A percentile compares a stretch with the other conserved stretches of the same genome.
Evolutionary conservation across 2,113 vertebrate genomes (phyloP).

Genomic region (Otus sunia): DNA sequence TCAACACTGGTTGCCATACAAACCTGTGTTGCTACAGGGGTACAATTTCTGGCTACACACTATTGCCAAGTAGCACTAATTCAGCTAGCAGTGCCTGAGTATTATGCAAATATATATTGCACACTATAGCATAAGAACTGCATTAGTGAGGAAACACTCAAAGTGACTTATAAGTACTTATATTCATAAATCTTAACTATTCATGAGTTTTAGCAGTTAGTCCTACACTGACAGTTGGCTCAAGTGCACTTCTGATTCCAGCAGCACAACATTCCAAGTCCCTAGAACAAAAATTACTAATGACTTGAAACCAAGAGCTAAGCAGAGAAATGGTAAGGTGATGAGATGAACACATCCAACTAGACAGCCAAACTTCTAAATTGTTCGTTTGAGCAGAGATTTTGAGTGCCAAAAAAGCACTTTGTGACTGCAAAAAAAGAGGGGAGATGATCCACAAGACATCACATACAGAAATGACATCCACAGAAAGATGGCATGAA

Average conservation of each 20-base stretch:
- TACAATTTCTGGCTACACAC: background rate
- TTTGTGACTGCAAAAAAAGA: background rate
- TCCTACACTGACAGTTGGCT: background rate
- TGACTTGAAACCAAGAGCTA: background rate
- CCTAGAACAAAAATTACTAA: background rate
- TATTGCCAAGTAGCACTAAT: background rate
- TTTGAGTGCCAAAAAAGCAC: background rate
- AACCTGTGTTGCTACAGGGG: background rate
- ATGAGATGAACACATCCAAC: background rate
- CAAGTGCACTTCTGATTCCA: background rate
- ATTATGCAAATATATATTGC: background rate
- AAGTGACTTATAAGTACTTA: background rate
- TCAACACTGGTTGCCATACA: background rate
- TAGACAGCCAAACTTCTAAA: background rate
- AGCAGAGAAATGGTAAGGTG: background rate
- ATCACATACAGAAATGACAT: rapidly evolving
- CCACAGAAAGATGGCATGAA: background rate
- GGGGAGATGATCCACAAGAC: background rate
- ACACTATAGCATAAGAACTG: background rate
- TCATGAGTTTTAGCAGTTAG: background rate
- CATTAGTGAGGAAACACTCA: background rate
- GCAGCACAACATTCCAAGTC: background rate
- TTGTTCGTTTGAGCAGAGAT: rapidly evolving
- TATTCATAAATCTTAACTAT: background rate
- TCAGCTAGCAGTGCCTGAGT: background rate